These are phyloP conservation scores for Aricia artaxerxes DNA, from an alignment of 2,888 invertebrate genomes.

Conservation along the genomic window DNA sequence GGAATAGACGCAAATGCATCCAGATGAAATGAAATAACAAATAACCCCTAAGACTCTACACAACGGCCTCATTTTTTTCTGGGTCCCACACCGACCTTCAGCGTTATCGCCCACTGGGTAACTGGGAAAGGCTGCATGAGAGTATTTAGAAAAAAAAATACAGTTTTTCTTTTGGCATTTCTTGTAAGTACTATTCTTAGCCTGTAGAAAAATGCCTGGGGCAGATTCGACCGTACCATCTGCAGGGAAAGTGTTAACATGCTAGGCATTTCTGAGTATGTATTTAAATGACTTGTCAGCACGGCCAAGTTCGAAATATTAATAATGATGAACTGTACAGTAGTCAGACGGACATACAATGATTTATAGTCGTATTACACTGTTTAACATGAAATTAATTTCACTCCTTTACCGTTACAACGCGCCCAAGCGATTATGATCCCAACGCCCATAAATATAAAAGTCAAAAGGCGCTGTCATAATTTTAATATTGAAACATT, in stretches of 20 bases:
- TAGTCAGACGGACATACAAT: constrained; percentile 30
- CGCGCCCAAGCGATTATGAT: background rate
- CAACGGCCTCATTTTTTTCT: too few species aligned
- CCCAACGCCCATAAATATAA: constrained; percentile 15
- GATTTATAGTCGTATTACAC: constrained; percentile 32
- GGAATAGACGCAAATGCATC: too few species aligned
- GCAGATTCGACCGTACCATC: background rate
- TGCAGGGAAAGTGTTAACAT: background rate
- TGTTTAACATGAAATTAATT: constrained; percentile 32
- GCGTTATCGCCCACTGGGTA: too few species aligned
- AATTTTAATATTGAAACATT: constrained; percentile 24
- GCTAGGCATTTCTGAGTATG: background rate
- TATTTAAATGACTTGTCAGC: constrained; percentile 24
- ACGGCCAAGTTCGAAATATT: background rate
- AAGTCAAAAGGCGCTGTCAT: constrained; percentile 22
- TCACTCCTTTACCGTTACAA: constrained; percentile 31
- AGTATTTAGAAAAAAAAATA: too few species aligned
- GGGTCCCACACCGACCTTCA: too few species aligned
- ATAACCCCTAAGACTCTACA: too few species aligned
- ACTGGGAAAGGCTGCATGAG: too few species aligned
- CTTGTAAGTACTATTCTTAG: background rate
- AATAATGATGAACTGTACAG: constrained; percentile 28
- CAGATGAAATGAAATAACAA: too few species aligned
- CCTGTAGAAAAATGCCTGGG: background rate
- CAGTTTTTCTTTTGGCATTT: too few species aligned